Base-by-base conservation (phyloP, 1,140 invertebrate genomes). In the Calephelis virginiensis region DNA sequence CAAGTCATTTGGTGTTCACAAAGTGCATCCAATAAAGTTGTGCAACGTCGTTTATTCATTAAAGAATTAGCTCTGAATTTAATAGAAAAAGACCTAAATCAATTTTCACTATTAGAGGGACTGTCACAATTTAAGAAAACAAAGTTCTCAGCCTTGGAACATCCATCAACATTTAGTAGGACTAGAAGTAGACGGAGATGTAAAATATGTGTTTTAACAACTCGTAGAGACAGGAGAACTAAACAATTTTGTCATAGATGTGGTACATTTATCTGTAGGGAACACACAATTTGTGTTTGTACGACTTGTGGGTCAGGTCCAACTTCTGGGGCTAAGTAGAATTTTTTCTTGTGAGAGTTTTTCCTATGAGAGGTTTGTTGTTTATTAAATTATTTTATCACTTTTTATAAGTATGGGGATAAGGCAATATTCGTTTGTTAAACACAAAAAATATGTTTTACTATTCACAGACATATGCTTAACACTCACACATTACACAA, bases 1-100 rank as follows among this genome's bases (percentile, higher is more conserved):
- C 87, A 92, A 80, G 84, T 92, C 3, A 72, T 91, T 48, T 91
- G 88, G 86, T 74, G 71, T 73, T 80, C 76, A 50, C 74, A 77
- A 63, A 85, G 80, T 70, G 62, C 61, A 59, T 11, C 48, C 13
- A 72, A 70, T 8, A 76, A 61, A 70, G 69, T 89, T 13, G 56
- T 82, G 0, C 81, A 85, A 62, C 80, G 91, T 17, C 81, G 90
- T 61, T 63, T 73, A 13, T 92, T 92, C 68, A 84, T 92, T 14
- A 78, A 79, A 65, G 78, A 85, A 63, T 73, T 92, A 38, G 89
- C 83, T 12, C 13, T 89, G n/a, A 82, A 81, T 67, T 75, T 92
- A 12, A 76, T 92, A 65, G 78, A 86, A 64, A 76, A 63, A 14
- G 61, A 78, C 9, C 43, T 53, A 0, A 74, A 75, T 43, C 50